A percentile compares a stretch with the other conserved stretches of the same genome.
Conservation (phyloP, 2,888 invertebrate genomes). For the Brenthis ino region DNA sequence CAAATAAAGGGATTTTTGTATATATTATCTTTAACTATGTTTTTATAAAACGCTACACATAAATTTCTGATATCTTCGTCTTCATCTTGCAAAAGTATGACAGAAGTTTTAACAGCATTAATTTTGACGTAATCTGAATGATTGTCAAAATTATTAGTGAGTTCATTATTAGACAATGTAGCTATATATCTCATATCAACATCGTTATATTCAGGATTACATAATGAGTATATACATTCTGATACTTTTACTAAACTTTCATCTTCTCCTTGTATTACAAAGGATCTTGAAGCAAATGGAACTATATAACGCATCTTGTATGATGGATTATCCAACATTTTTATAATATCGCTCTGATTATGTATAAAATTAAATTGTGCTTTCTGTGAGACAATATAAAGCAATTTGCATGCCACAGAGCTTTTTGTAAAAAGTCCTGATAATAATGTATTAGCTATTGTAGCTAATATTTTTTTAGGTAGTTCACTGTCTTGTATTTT, state of each 20-base stretch:
- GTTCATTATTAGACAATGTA: slow-evolving; percentile 66
- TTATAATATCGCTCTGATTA: slow-evolving; percentile 43
- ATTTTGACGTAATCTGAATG: slow-evolving; percentile 57
- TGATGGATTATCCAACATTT: slow-evolving; percentile 44
- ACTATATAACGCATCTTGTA: slow-evolving; percentile 62
- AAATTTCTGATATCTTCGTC: slow-evolving; percentile 73
- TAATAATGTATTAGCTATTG: slow-evolving; percentile 49
- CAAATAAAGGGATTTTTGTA: slow-evolving; percentile 61
- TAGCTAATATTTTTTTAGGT: slow-evolving; percentile 43
- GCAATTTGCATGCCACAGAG: slow-evolving; percentile 57
- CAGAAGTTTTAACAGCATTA: slow-evolving; percentile 60
- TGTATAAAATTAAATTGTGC: slow-evolving; percentile 43
- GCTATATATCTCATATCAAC: slow-evolving; percentile 67
- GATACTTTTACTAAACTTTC: slow-evolving; percentile 47
- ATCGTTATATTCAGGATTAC: slow-evolving; percentile 61
- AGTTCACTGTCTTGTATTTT: slow-evolving; percentile 50
- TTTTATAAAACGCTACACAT: slow-evolving; percentile 60
- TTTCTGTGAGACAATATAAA: slow-evolving; percentile 59
- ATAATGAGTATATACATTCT: slow-evolving; percentile 52
- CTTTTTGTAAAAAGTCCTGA: slow-evolving; percentile 50
- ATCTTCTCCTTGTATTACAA: slow-evolving; percentile 38
- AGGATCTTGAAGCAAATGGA: slow-evolving; percentile 58
- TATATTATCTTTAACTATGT: slow-evolving; percentile 43
- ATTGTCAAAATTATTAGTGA: slow-evolving; percentile 51
- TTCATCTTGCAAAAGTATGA: slow-evolving; percentile 81